Percentiles rank a stretch among this genome's conserved stretches.
These are phyloP conservation scores for Spongilla lacustris DNA, from an alignment of 37 sponge, comb jelly and placozoan species.

Conservation along the genomic window DNA sequence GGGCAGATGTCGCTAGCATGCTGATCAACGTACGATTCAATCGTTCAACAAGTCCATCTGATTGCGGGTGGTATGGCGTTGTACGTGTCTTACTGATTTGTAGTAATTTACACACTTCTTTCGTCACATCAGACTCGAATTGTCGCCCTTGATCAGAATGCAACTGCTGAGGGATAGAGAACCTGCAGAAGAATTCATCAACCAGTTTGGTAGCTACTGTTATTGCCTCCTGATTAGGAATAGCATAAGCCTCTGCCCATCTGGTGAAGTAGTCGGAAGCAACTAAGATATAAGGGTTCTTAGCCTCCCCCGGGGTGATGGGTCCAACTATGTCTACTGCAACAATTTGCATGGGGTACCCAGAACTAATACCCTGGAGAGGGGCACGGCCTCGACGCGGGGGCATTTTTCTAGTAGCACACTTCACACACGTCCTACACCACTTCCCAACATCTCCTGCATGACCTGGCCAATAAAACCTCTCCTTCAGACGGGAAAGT, in stretches of 20 bases:
- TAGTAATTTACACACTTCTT: slow-evolving; percentile 1
- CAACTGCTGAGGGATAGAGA: slow-evolving; percentile 21
- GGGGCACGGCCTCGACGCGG: slow-evolving; percentile 4
- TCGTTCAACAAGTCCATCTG: slow-evolving; percentile 22
- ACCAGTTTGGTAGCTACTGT: slow-evolving; percentile 22
- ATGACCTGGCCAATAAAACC: slow-evolving; percentile 26
- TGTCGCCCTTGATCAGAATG: slow-evolving; percentile 39
- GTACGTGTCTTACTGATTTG: slow-evolving; percentile 17
- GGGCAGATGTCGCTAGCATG: slow-evolving; percentile 17
- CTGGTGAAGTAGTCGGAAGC: slow-evolving; percentile 23
- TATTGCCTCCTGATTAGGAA: slow-evolving; percentile 13
- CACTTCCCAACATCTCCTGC: not conserved
- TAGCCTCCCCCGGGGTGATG: not conserved
- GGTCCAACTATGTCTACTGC: slow-evolving; percentile 27
- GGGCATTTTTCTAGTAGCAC: slow-evolving; percentile 11
- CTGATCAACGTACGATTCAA: slow-evolving; percentile 26
- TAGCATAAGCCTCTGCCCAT: slow-evolving; percentile 40
- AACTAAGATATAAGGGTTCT: slow-evolving; percentile 15
- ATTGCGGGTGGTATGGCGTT: slow-evolving; percentile 14
- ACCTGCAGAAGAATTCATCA: slow-evolving; percentile 28
- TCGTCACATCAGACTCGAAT: slow-evolving; percentile 13
- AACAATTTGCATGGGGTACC: slow-evolving; percentile 24
- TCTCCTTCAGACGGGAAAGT: slow-evolving; percentile 8
- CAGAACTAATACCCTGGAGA: slow-evolving; percentile 4
- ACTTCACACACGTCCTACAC: slow-evolving; percentile 4